Percentiles rank a stretch among this genome's conserved stretches.
phyloP scores from a whole-genome alignment of 2,113 vertebrate genomes.

The Grantiella picta region DNA sequence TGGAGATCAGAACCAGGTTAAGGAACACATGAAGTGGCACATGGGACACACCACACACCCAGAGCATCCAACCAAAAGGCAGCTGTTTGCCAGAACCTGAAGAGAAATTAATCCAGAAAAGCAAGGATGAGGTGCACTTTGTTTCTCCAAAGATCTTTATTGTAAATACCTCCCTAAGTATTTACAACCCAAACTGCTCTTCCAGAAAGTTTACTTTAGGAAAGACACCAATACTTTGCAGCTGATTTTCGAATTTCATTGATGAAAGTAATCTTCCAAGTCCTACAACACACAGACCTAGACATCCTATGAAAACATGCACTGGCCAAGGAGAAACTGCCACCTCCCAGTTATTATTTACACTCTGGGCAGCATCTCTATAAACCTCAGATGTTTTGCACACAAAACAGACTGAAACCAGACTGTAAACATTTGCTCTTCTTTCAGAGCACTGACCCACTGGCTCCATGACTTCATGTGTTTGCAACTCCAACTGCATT shows the following conservation, averaged over 20 bases:
- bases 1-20: neutral
- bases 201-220: neutral
- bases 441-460: slow-evolving; percentile 43
- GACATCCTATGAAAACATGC: neutral
- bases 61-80: neutral
- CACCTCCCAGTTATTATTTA: slow-evolving; percentile 39
- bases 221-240: neutral
- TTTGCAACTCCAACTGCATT: slow-evolving; percentile 45
- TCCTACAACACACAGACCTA: neutral
- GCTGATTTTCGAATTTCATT: neutral
- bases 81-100: neutral
- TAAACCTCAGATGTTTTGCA: slow-evolving; percentile 40
- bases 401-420: slow-evolving; percentile 43
- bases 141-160: neutral
- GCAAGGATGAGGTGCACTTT: neutral
- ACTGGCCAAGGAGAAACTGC: neutral
- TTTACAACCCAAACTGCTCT: neutral
- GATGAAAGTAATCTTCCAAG: neutral
- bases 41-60: neutral
- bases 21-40: neutral
- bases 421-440: slow-evolving; percentile 60
- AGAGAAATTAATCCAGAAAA: neutral
- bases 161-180: neutral
- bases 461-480: slow-evolving; percentile 61
- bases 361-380: slow-evolving; percentile 21